Evolutionary conservation across 2,888 invertebrate genomes (phyloP).

Genomic region (Thymelicus acteon): DNA sequence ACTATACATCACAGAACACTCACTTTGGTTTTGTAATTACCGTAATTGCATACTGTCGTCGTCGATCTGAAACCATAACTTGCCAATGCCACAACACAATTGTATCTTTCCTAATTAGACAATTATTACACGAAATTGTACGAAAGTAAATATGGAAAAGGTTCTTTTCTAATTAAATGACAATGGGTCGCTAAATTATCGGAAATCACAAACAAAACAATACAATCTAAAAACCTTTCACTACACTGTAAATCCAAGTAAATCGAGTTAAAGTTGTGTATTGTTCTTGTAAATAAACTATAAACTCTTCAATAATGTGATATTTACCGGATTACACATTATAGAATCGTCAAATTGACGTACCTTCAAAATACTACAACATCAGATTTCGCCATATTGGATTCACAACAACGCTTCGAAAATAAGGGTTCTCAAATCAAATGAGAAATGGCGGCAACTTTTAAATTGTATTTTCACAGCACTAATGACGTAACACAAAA

Average conservation of each 20-base stretch:
- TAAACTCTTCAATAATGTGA: slow-evolving; percentile 61
- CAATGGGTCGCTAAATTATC: slow-evolving; percentile 77
- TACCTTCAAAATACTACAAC: slow-evolving; percentile 85
- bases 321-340: slow-evolving; percentile 79
- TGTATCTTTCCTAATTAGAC: slow-evolving; percentile 41
- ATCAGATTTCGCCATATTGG: slow-evolving; percentile 88
- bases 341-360: slow-evolving; percentile 84
- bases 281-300: slow-evolving; percentile 50
- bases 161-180: slow-evolving; percentile 44
- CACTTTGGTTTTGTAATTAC: slow-evolving; percentile 68
- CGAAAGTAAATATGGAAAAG: slow-evolving; percentile 49
- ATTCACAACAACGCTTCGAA: slow-evolving; percentile 89
- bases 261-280: slow-evolving; percentile 48
- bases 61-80: slow-evolving; percentile 58
- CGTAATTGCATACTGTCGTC: slow-evolving; percentile 76
- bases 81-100: slow-evolving; percentile 44
- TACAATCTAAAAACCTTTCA: slow-evolving; percentile 75
- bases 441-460: slow-evolving; percentile 63
- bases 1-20: slow-evolving; percentile 51
- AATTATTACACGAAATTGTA: slow-evolving; percentile 48
- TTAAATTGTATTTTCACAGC: slow-evolving; percentile 46
- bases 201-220: slow-evolving; percentile 84
- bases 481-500: neutral
- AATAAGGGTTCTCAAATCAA: slow-evolving; percentile 78
- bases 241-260: slow-evolving; percentile 58